phyloP scores from a whole-genome alignment of 2,113 vertebrate species.

The Dicaeum eximium region DNA sequence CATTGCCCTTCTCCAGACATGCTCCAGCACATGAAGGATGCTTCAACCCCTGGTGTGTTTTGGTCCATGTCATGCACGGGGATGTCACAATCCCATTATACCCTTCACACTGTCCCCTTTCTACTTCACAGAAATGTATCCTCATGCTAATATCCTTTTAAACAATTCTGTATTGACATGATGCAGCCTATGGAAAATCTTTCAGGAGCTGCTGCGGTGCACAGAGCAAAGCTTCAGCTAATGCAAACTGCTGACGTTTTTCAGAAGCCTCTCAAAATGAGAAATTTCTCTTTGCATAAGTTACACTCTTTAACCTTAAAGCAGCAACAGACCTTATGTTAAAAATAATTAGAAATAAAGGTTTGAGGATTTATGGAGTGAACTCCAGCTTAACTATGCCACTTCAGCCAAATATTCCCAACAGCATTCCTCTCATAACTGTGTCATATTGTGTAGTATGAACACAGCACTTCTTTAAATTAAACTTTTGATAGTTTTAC shows the following conservation, averaged over 20 bases:
- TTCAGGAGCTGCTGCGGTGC: not conserved
- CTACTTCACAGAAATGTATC: not conserved
- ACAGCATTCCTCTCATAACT: not conserved
- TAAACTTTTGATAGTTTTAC: conserved; percentile 4
- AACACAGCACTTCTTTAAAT: not conserved
- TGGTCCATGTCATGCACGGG: rapidly evolving
- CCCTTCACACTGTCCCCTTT: not conserved
- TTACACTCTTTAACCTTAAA: conserved; percentile 9
- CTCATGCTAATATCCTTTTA: not conserved
- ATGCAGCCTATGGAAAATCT: not conserved
- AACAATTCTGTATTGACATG: not conserved
- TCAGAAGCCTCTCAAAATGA: conserved; percentile 15
- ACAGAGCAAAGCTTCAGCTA: not conserved
- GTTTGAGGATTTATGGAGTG: not conserved
- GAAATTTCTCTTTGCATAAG: not conserved
- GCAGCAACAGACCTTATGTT: not conserved
- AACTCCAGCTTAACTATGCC: not conserved
- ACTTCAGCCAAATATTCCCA: not conserved
- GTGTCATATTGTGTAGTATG: not conserved
- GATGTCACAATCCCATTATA: not conserved
- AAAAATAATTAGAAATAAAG: conserved; percentile 13
- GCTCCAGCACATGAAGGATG: not conserved
- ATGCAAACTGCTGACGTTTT: not conserved
- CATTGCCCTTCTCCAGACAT: not conserved
- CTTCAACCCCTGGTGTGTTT: not conserved